These are phyloP conservation scores for Odocoileus hemionus DNA, from an alignment of 2,113 vertebrate genomes.

Conservation along the genomic window DNA sequence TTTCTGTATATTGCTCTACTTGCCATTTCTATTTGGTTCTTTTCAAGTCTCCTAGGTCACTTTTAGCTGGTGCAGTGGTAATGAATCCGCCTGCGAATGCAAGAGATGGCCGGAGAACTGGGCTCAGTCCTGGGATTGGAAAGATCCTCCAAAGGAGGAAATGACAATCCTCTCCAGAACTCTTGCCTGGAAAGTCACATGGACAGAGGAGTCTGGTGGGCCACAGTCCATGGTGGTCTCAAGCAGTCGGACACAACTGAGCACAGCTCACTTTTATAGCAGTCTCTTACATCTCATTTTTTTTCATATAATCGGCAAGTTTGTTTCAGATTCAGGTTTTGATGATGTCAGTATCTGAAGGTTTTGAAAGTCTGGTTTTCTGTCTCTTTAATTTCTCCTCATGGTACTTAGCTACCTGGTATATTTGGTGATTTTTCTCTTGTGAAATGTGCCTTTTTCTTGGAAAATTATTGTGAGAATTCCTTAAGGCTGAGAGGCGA, in stretches of 20 bases:
- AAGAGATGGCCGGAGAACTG: background rate
- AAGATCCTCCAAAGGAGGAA: background rate
- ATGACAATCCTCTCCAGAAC: background rate
- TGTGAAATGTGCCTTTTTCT: background rate
- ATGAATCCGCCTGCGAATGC: background rate
- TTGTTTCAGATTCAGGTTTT: background rate
- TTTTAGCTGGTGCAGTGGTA: background rate
- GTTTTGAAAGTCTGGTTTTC: background rate
- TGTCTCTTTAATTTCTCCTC: background rate
- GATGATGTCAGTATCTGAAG: background rate
- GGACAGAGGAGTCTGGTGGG: background rate
- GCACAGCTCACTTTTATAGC: background rate
- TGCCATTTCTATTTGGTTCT: background rate
- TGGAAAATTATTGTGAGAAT: background rate
- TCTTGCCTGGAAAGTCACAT: background rate
- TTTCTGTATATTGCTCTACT: background rate
- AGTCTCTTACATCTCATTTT: background rate
- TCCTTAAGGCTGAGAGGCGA: background rate
- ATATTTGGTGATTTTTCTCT: background rate
- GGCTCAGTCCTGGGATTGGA: background rate
- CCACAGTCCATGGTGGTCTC: background rate
- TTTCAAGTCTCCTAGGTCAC: background rate
- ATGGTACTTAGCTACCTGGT: background rate
- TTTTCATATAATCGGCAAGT: background rate
- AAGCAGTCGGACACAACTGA: accelerated